Percentiles rank a stretch among this genome's conserved stretches.
phyloP scores from a whole-genome alignment of 2,113 vertebrate genomes.

The Burhinus oedicnemus region DNA sequence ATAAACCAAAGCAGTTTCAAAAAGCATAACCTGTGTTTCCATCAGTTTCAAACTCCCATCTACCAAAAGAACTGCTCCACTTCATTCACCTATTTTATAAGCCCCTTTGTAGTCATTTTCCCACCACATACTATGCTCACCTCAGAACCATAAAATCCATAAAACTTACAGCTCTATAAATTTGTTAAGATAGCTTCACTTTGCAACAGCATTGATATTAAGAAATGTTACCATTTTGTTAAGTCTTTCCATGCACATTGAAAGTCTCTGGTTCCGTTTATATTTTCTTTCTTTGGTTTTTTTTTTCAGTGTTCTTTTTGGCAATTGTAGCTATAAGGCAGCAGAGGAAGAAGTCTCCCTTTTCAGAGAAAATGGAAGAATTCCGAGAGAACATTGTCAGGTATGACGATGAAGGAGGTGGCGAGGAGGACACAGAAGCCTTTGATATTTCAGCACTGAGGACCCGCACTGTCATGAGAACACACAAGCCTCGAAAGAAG shows the following conservation, averaged over 20 bases:
- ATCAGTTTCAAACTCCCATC: not conserved
- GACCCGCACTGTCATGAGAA: conserved; percentile 62
- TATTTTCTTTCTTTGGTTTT: not conserved
- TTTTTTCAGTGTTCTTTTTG: conserved; percentile 78
- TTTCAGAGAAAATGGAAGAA: conserved; percentile 74
- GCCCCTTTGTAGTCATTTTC: not conserved
- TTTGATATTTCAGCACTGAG: conserved; percentile 79
- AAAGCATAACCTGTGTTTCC: not conserved
- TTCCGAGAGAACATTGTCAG: conserved; percentile 85
- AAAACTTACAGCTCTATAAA: not conserved
- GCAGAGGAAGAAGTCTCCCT: conserved; percentile 69
- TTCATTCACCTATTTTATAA: not conserved
- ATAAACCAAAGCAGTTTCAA: conserved; percentile 3
- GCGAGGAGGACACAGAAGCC: conserved; percentile 73
- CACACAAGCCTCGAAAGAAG: conserved; percentile 55
- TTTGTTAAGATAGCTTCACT: not conserved
- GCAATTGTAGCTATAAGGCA: conserved; percentile 80
- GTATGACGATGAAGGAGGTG: conserved; percentile 79
- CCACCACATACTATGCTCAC: not conserved
- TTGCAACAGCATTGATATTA: not conserved
- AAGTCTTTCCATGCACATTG: not conserved
- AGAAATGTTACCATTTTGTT: not conserved
- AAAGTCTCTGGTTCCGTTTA: not conserved
- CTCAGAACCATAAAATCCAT: not conserved
- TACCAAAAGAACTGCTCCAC: not conserved